Evolutionary conservation across 2,888 invertebrate genomes (phyloP).

Genomic region (Resseliella maxima): DNA sequence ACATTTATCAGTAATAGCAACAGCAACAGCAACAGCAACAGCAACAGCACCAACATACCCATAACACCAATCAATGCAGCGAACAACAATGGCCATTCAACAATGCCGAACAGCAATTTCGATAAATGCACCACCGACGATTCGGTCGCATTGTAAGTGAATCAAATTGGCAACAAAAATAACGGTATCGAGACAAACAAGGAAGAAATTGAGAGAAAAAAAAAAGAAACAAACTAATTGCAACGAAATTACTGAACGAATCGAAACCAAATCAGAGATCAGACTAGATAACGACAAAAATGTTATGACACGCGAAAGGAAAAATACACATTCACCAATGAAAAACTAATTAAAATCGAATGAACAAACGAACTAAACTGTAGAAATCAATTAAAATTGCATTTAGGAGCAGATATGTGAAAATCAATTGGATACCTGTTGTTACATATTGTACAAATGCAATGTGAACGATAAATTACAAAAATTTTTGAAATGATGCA

Average conservation of each 20-base stretch:
- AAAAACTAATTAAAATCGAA: slow-evolving; percentile 32
- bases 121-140: background rate
- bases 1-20: background rate
- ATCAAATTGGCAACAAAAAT: background rate
- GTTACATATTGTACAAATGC: background rate
- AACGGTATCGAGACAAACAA: too few species aligned
- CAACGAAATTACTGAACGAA: slow-evolving; percentile 17
- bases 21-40: background rate
- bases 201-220: background rate
- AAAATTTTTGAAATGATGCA: background rate
- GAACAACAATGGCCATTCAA: background rate
- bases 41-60: background rate
- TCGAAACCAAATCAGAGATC: background rate
- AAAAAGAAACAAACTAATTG: background rate
- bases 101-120: background rate
- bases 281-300: background rate
- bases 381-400: slow-evolving; percentile 32
- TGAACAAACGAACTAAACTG: slow-evolving; percentile 16
- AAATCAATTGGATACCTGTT: slow-evolving; percentile 1
- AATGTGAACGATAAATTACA: background rate
- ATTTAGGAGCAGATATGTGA: background rate
- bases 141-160: slow-evolving; percentile 27
- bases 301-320: background rate
- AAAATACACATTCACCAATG: background rate
- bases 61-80: background rate